These are phyloP conservation scores for Diloba caeruleocephala DNA, from an alignment of 2,888 invertebrate species.

Conservation along the genomic window DNA sequence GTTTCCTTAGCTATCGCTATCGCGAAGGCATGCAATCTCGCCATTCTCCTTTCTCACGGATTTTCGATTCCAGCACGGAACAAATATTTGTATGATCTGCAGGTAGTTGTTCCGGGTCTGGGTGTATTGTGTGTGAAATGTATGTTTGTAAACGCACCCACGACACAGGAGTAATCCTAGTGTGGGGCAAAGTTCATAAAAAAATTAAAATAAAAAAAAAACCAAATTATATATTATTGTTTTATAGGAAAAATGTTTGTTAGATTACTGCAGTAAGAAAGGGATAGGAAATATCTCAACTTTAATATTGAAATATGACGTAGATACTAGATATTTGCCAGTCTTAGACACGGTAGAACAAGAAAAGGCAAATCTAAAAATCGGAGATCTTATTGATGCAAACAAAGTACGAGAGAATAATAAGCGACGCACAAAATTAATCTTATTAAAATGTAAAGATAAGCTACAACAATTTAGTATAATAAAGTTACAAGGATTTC, in stretches of 20 bases:
- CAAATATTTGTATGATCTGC: too few relatives aligned
- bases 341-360: constrained; percentile 1
- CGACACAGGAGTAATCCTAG: too few relatives aligned
- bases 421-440: constrained; percentile 1
- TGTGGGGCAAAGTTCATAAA: too few relatives aligned
- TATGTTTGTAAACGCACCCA: too few relatives aligned
- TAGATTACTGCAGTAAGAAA: constrained; percentile 25
- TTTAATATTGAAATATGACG: constrained; percentile 6
- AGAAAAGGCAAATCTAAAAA: constrained; percentile 28
- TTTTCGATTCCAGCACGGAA: too few relatives aligned
- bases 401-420: neutral
- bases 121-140: too few relatives aligned
- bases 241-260: constrained; percentile 57
- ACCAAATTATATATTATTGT: constrained; percentile 33
- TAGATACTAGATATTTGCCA: constrained; percentile 1
- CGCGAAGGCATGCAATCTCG: too few relatives aligned
- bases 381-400: neutral
- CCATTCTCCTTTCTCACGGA: too few relatives aligned
- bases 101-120: too few relatives aligned
- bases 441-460: constrained; percentile 42
- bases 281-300: constrained; percentile 13
- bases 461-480: constrained; percentile 28
- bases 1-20: too few relatives aligned
- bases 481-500: constrained; percentile 8
- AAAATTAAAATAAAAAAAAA: too few relatives aligned